phyloP scores from a whole-genome alignment of 2,797 vertebrate species.

The Thunnus albacares region DNA sequence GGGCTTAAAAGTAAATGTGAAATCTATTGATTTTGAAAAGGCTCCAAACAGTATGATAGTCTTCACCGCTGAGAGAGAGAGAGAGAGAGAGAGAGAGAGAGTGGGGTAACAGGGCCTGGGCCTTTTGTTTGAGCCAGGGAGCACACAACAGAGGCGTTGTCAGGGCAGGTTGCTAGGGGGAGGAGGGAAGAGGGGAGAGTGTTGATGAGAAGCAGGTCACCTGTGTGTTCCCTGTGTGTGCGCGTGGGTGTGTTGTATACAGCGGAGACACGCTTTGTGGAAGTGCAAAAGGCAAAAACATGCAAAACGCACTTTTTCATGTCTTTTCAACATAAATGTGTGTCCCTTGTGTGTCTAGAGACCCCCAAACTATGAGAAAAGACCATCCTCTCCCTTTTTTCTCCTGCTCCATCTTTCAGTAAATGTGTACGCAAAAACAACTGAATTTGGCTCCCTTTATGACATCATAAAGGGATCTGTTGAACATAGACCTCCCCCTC shows the following conservation, averaged over 20 bases:
- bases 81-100: slow-evolving; percentile 4
- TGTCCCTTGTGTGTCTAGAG: no score
- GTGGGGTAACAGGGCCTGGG: slow-evolving; percentile 42
- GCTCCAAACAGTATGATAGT: slow-evolving; percentile 42
- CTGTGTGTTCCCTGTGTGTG: slow-evolving; percentile 75
- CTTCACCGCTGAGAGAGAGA: slow-evolving; percentile 29
- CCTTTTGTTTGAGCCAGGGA: slow-evolving; percentile 82
- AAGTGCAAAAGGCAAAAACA: slow-evolving; percentile 1
- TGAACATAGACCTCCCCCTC: no score
- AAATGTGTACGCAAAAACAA: no score
- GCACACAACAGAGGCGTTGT: slow-evolving; percentile 83
- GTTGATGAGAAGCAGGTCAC: slow-evolving; percentile 87
- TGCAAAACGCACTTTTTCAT: no score
- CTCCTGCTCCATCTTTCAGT: no score
- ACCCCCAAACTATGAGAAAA: no score
- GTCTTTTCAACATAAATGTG: no score
- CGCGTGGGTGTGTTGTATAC: slow-evolving; percentile 26
- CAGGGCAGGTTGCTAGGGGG: slow-evolving; percentile 83
- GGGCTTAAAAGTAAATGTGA: slow-evolving; percentile 59
- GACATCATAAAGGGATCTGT: no score
- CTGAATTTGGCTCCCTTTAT: no score
- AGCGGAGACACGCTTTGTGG: slow-evolving; percentile 12
- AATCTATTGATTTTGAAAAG: slow-evolving; percentile 70
- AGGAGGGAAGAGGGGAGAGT: slow-evolving; percentile 22
- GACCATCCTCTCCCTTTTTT: no score